Percentiles rank a stretch among this genome's conserved stretches.
phyloP scores from a whole-genome alignment of 2,797 vertebrate species.

The Lagorchestes hirsutus region DNA sequence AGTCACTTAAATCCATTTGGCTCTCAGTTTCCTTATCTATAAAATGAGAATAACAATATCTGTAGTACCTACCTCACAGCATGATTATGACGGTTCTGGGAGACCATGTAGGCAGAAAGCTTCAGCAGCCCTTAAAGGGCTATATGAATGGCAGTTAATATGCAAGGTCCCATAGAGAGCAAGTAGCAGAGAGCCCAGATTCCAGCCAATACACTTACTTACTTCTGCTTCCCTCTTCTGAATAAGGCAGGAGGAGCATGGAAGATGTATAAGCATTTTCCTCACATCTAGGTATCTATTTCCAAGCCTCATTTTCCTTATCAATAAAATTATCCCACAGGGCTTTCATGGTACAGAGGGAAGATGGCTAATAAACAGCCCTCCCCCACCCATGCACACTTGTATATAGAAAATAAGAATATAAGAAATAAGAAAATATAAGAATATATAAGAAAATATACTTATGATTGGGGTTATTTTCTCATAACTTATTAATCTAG shows the following conservation, averaged over 20 bases:
- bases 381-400: no score
- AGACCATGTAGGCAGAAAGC: not conserved
- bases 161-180: not conserved
- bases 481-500: no score
- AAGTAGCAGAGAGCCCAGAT: not conserved
- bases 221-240: not conserved
- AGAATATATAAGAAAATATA: no score
- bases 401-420: no score
- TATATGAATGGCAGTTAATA: not conserved
- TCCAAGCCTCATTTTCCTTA: not conserved
- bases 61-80: not conserved
- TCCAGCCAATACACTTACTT: not conserved
- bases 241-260: not conserved
- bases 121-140: not conserved
- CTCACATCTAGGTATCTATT: not conserved
- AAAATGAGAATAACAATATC: not conserved
- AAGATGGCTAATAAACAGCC: not conserved
- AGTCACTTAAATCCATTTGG: not conserved
- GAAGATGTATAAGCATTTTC: not conserved
- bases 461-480: no score
- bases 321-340: not conserved
- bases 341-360: not conserved
- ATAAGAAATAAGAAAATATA: no score
- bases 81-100: not conserved
- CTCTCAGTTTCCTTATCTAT: not conserved